These are phyloP conservation scores for Anthopleura xanthogrammica DNA, from an alignment of 92 coral and sea anemone genomes.

Conservation along the genomic window DNA sequence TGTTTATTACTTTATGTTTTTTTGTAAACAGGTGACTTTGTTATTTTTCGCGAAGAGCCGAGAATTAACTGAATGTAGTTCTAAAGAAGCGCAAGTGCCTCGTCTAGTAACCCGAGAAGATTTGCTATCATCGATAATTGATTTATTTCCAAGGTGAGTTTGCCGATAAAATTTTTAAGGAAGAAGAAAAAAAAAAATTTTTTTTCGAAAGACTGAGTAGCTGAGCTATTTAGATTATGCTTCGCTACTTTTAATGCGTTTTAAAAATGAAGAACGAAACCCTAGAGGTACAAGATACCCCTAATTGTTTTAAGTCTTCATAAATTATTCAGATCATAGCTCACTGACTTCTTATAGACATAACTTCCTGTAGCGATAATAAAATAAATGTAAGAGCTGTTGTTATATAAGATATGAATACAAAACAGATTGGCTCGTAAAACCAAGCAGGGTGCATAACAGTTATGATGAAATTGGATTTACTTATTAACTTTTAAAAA, in stretches of 20 bases:
- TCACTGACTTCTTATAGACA: neutral
- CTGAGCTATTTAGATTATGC: too few relatives aligned
- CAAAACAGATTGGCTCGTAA: neutral
- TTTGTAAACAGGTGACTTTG: constrained; percentile 63
- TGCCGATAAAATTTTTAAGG: too few relatives aligned
- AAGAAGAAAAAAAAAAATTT: too few relatives aligned
- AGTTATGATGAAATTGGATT: constrained; percentile 1
- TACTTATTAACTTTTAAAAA: neutral
- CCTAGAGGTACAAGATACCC: too few relatives aligned
- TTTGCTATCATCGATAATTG: constrained; percentile 46
- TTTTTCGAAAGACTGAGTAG: too few relatives aligned
- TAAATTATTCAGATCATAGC: neutral
- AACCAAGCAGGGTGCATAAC: constrained; percentile 4
- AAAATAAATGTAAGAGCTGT: neutral
- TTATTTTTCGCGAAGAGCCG: constrained; percentile 96
- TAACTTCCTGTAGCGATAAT: neutral
- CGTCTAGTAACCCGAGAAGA: constrained; percentile 48
- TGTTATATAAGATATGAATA: neutral
- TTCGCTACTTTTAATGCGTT: too few relatives aligned
- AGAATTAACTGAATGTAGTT: constrained; percentile 71
- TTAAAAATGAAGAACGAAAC: too few relatives aligned
- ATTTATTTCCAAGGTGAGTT: constrained; percentile 70
- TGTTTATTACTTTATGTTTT: neutral
- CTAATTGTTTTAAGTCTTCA: too few relatives aligned
- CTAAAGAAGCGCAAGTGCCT: constrained; percentile 56